Evolutionary conservation across 2,797 vertebrate species (phyloP), one percentile per base, ranked within the genome.

Genomic region (Menidia menidia): DNA sequence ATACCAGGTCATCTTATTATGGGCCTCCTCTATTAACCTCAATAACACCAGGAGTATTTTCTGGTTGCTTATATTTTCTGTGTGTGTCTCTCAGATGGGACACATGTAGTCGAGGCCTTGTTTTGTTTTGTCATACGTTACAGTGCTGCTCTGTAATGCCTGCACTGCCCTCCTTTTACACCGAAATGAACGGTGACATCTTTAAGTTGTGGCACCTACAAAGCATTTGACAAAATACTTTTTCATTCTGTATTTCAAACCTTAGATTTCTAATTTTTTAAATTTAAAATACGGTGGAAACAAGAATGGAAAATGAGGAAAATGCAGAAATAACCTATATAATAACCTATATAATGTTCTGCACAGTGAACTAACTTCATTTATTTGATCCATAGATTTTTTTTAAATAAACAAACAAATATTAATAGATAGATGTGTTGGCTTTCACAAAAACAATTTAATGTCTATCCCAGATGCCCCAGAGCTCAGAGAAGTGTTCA

Each of bases 171-270:
- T 63, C 19, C 41, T 64, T 68, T 60, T 50, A 44, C 32, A 25
- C 48, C 33, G 7, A 59, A 53, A 69, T 68, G 18, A 83, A 48
- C 52, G 35, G 4, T 53, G 68, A 59, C 39, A 64, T 44, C 78
- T 75, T 53, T 61, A 68, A 73, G 70, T 64, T 64, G 68, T 35
- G 58, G 2, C 56, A 73, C 15, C 25, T 10, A 13, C 15, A 16
- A 43, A 61, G 19, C 35, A 63, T 41, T 45, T 39, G 8, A 54
- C n/a, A n/a, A 39, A 14, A 48, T 10, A 25, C 18, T 33, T 44
- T 59, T n/a, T 42, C 47, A 12, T 39, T 18, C 35, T 51, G 18
- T 31, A 48, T 11, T 7, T 54, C 2, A 16, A 12, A 31, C 7
- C 14, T 16, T 15, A 30, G 3, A 3, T 15, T 25, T 25, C 2